Evolutionary conservation across 2,113 vertebrate genomes (phyloP).

Genomic region (Eurypyga helias): DNA sequence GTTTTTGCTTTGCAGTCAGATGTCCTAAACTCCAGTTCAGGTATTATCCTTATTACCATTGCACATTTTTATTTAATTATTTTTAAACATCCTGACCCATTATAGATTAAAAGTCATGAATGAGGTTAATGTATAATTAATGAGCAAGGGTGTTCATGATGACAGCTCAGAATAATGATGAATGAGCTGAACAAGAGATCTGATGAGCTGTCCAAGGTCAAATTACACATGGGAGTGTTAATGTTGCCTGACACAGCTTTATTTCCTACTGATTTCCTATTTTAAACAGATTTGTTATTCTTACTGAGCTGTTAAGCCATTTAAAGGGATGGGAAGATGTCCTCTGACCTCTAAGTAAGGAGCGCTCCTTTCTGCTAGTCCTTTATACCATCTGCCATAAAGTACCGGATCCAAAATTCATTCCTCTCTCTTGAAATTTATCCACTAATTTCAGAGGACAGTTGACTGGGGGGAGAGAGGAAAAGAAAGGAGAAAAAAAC

Average conservation of each 20-base stretch:
- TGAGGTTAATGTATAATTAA: slow-evolving; percentile 72
- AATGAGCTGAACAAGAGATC: slow-evolving; percentile 53
- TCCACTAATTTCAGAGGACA: not conserved
- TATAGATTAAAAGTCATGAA: slow-evolving; percentile 66
- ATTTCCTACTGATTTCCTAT: slow-evolving; percentile 9
- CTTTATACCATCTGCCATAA: not conserved
- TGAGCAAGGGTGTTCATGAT: slow-evolving; percentile 11
- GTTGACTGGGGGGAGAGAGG: not conserved
- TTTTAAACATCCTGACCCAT: slow-evolving; percentile 47
- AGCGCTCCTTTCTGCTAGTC: not conserved
- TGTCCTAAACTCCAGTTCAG: not conserved
- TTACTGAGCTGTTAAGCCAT: not conserved
- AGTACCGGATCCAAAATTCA: not conserved
- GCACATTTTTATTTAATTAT: slow-evolving; percentile 35
- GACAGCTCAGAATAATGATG: slow-evolving; percentile 66
- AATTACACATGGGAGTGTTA: slow-evolving; percentile 12
- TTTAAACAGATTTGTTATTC: slow-evolving; percentile 52
- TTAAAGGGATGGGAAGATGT: not conserved
- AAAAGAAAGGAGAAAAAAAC: not conserved
- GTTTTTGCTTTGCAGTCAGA: not conserved
- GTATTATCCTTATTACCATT: slow-evolving; percentile 11
- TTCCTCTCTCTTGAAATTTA: not conserved
- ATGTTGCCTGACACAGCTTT: slow-evolving; percentile 40
- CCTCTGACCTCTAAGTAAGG: not conserved
- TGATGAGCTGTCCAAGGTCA: slow-evolving; percentile 46